Base-by-base conservation (phyloP, 2,888 invertebrate genomes). In the Acholoe squamosa region DNA sequence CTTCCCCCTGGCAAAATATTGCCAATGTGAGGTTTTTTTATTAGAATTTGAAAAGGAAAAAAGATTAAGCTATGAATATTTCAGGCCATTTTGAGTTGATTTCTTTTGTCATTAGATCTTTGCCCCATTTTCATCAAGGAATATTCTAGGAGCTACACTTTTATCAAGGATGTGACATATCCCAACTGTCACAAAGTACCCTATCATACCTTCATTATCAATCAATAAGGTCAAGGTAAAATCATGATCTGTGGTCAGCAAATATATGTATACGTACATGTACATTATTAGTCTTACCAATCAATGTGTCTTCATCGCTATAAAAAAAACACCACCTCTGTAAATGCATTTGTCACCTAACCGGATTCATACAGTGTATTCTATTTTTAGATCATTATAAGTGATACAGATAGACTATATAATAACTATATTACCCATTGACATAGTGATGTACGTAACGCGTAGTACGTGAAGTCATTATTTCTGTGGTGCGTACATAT, bases 311-410 rank as follows among this genome's bases (percentile, higher is more conserved):
- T 80, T 80, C 80, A 43, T 80, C 80, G 43, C 19, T 80, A 43
- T 10, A 43, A 43, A 43, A 80, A 43, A n/a, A n/a, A n/a, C n/a
- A n/a, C n/a, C n/a, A n/a, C 80, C 80, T 80, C 34, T 80, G 80
- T 80, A 80, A 14, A 76, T 31, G 28, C 43, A 80, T 43, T 33
- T 80, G 80, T 43, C 43, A 80, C 43, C 80, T 80, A 80, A 80
- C 33, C 80, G 43, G 33, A 80, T 80, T 80, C 80, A 80, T 80
- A 80, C 80, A 80, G 80, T 80, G 80, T 80, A 80, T 43, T 80
- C 80, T 80, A 80, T 80, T 80, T 80, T 80, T 80, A 80, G 80
- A 80, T 34, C 43, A 34, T n/a, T 34, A 80, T 80, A 80, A 34
- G 80, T 80, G 80, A 76, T 76, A 76, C 76, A 76, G 76, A 76